A percentile compares a stretch with the other conserved stretches of the same genome.
These are phyloP conservation scores for Tetrax tetrax DNA, from an alignment of 2,113 vertebrate genomes.

Conservation along the genomic window DNA sequence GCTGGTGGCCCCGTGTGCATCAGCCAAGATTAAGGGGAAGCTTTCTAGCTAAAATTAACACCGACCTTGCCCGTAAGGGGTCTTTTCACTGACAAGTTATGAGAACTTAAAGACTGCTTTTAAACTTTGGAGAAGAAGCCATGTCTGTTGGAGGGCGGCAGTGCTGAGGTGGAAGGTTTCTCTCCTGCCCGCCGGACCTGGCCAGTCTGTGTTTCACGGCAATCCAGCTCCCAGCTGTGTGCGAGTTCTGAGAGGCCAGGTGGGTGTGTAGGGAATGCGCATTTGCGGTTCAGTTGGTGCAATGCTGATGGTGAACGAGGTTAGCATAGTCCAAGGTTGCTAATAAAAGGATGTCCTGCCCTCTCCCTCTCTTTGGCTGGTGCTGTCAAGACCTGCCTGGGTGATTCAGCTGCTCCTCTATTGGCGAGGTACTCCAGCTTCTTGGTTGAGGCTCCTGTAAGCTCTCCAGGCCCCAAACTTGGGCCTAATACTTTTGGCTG, in stretches of 20 bases:
- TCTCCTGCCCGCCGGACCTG: fast-evolving
- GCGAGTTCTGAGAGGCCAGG: not conserved
- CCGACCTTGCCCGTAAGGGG: not conserved
- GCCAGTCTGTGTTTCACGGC: not conserved
- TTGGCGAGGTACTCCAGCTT: not conserved
- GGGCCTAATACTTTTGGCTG: not conserved
- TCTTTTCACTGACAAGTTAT: not conserved
- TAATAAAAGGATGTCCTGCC: constrained; percentile 27
- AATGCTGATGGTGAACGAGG: not conserved
- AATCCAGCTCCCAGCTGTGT: not conserved
- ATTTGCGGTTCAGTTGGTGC: not conserved
- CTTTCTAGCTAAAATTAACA: not conserved
- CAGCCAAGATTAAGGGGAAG: not conserved
- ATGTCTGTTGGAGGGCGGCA: fast-evolving
- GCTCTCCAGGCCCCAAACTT: not conserved
- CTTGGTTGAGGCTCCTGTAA: not conserved
- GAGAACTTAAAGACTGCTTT: not conserved
- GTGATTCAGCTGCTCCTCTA: not conserved
- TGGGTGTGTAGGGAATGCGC: not conserved
- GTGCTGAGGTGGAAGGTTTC: not conserved
- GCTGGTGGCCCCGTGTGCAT: fast-evolving
- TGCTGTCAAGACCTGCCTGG: constrained; percentile 20
- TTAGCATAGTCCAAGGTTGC: not conserved
- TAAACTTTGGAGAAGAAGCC: not conserved
- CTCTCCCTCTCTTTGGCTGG: not conserved